Evolutionary conservation across 2,113 vertebrate genomes (phyloP).

Genomic region (Mobula hypostoma): DNA sequence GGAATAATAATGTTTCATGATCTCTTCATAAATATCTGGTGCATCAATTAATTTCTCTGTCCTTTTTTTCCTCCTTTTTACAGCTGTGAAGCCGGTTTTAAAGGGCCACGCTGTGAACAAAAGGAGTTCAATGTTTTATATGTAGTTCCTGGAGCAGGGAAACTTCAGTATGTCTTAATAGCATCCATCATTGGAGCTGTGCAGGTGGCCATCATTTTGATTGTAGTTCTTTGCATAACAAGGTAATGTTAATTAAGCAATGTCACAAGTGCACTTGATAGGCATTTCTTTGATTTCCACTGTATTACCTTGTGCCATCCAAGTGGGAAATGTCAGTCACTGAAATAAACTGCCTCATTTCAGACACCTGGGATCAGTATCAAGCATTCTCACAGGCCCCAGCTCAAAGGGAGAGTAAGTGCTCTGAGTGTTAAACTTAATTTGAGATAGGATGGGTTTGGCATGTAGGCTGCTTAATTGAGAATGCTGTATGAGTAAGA

Average conservation of each 20-base stretch:
- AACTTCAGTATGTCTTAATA: constrained; percentile 95
- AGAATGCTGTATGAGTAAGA: background rate
- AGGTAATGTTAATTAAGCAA: constrained; percentile 59
- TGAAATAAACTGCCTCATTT: background rate
- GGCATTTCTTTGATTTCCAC: background rate
- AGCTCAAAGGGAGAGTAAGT: background rate
- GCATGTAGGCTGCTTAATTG: background rate
- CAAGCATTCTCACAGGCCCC: background rate
- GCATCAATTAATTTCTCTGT: constrained; percentile 11
- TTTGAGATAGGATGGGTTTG: background rate
- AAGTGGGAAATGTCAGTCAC: background rate
- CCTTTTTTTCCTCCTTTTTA: constrained; percentile 41
- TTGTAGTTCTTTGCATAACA: constrained; percentile 98
- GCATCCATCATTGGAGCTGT: constrained; percentile 96
- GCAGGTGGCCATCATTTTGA: constrained; percentile 97
- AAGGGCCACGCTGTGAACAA: constrained; percentile 92
- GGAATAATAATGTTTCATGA: background rate
- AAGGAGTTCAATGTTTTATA: constrained; percentile 98
- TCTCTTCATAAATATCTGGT: background rate
- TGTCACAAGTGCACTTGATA: background rate
- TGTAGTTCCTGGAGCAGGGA: constrained; percentile 90
- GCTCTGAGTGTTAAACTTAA: background rate
- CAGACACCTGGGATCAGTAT: background rate
- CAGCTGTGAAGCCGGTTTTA: constrained; percentile 94
- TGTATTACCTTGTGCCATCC: background rate